Conservation (phyloP, 2,888 invertebrate genomes). For the Creontiades dilutus region DNA sequence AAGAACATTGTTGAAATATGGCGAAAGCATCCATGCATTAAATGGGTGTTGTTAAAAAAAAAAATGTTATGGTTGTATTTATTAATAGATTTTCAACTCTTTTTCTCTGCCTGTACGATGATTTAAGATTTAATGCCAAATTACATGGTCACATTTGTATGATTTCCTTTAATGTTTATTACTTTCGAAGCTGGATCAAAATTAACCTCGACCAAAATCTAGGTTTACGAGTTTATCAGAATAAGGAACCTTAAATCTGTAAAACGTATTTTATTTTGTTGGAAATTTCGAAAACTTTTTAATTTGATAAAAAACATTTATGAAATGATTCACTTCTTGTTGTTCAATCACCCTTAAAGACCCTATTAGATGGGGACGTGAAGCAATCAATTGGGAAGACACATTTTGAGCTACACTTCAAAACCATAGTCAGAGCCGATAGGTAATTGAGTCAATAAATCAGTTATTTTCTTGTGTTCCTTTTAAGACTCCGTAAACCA, state of each 20-base stretch:
- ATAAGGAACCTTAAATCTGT: background rate
- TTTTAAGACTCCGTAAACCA: too few relatives aligned
- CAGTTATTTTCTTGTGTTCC: too few relatives aligned
- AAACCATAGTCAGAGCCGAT: too few relatives aligned
- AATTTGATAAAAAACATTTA: constrained; percentile 38
- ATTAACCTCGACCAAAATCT: constrained; percentile 25
- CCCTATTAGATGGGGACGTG: too few relatives aligned
- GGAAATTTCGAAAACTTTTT: constrained; percentile 26
- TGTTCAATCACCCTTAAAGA: too few relatives aligned
- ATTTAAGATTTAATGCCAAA: background rate
- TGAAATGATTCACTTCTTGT: background rate
- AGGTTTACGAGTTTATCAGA: background rate
- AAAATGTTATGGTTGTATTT: background rate
- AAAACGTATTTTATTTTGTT: constrained; percentile 41
- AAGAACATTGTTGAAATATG: too few relatives aligned
- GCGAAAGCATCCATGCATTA: too few relatives aligned
- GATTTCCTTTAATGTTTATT: background rate
- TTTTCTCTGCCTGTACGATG: background rate
- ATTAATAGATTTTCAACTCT: background rate
- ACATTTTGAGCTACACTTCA: too few relatives aligned
- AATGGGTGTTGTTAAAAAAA: too few relatives aligned
- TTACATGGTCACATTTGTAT: background rate
- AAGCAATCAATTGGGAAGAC: too few relatives aligned
- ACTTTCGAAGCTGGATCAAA: constrained; percentile 26
- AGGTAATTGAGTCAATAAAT: too few relatives aligned